Base-by-base conservation (phyloP, 2,113 vertebrate species). In the Colius striatus region DNA sequence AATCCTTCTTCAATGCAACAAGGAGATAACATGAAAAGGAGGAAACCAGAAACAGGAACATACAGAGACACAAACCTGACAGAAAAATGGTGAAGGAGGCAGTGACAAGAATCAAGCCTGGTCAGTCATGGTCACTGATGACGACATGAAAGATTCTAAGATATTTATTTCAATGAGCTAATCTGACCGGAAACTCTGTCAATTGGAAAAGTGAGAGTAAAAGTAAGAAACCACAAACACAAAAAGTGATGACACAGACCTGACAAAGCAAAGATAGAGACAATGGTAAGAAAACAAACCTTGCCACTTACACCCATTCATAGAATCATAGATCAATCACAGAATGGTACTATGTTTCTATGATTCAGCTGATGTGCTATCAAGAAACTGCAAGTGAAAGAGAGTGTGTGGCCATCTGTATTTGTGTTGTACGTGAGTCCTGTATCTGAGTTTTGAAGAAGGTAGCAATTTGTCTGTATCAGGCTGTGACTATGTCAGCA, bases 341-440 rank as follows among this genome's bases (percentile, higher is more conserved):
- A 41, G 38, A 41, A 41, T 41, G 38, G 38, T 41, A 41, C 38
- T 41, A 41, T 41, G 38, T 41, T 41, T 41, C 38, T 41, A 41
- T 41, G 38, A 41, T 41, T 41, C 38, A 14, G 3, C 36, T 43
- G 36, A 8, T 50, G 4, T 20, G 6, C 23, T 38, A 12, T 54
- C 9, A 58, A 67, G 43, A 68, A 27, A 38, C 7, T 58, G 21
- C 14, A 72, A 51, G 12, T 55, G 21, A 9, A 84, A 4, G 5
- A 50, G 5, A 8, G 6, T 9, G 32, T 1, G 1, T 12, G 29
- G 9, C 18, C 0, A 0, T 47, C 8, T 57, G 11, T 57, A 27
- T 11, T 36, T 26, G 8, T 50, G 36, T 36, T 76, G 67, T 13
- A 6, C 34, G 5, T 60, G 17, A 62, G 21, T 61, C 21, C 26